These are phyloP conservation scores for Chaenodraco wilsoni DNA, from an alignment of 2,797 vertebrate genomes.

Conservation along the genomic window DNA sequence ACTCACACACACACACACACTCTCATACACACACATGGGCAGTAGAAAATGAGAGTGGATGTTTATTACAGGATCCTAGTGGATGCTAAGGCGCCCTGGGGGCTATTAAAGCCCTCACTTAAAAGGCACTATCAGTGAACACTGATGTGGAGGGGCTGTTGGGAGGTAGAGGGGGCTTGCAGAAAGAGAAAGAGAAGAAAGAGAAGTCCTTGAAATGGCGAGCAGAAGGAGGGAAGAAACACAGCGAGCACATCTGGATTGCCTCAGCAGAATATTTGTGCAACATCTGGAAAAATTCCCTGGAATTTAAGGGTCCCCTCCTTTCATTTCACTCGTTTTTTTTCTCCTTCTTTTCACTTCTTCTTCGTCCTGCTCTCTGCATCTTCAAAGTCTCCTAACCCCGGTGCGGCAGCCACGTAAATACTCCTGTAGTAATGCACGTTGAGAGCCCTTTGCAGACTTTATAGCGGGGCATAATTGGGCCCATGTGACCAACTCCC, in stretches of 20 bases:
- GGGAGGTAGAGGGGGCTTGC: conserved; percentile 20
- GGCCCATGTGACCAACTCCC: conserved; percentile 79
- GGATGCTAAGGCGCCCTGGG: conserved; percentile 72
- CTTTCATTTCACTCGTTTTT: conserved; percentile 73
- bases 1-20: conserved; percentile 1
- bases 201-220: conserved; percentile 61
- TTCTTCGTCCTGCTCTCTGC: conserved; percentile 58
- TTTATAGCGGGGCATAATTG: conserved; percentile 83
- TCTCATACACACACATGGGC: conserved; percentile 29
- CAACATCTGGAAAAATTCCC: conserved; percentile 86
- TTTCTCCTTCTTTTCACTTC: conserved; percentile 51
- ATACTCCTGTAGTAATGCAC: conserved; percentile 71
- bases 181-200: conserved; percentile 46
- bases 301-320: conserved; percentile 84
- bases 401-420: conserved; percentile 66
- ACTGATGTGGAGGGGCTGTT: conserved; percentile 44
- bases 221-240: conserved; percentile 69
- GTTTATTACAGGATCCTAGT: conserved; percentile 80
- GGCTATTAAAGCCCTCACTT: conserved; percentile 76
- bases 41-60: conserved; percentile 70
- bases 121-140: conserved; percentile 72
- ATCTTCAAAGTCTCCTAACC: conserved; percentile 78
- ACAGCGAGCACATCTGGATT: conserved; percentile 84
- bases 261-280: conserved; percentile 82
- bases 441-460: conserved; percentile 71